A percentile compares a stretch with the other conserved stretches of the same genome.
These are phyloP conservation scores for Scaptomyza parva DNA, from an alignment of 2,888 invertebrate species.

Conservation along the genomic window DNA sequence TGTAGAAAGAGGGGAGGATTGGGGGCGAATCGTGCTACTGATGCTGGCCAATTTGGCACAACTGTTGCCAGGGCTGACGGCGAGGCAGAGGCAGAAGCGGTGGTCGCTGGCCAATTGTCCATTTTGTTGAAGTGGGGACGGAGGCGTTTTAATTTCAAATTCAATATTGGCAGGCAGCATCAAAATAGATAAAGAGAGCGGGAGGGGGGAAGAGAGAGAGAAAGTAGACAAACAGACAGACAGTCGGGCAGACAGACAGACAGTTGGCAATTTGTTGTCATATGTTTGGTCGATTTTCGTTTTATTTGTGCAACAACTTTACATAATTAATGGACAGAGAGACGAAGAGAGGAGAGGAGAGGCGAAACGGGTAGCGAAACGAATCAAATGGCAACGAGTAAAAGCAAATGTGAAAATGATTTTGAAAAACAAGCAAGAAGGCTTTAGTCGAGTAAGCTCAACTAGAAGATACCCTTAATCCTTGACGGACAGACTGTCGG, in stretches of 20 bases:
- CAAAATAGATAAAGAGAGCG: constrained; percentile 11
- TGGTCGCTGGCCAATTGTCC: constrained; percentile 60
- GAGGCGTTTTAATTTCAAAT: constrained; percentile 77
- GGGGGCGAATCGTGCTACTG: constrained; percentile 18
- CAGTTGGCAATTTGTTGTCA: constrained; percentile 68
- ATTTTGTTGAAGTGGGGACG: constrained; percentile 42
- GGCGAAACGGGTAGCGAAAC: neutral
- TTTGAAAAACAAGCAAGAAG: too few species aligned
- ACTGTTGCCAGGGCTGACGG: constrained; percentile 81
- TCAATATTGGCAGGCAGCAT: constrained; percentile 73
- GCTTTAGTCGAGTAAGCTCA: too few species aligned
- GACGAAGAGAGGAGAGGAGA: neutral
- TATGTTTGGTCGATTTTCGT: constrained; percentile 66
- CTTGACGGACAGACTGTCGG: too few species aligned
- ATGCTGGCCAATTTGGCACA: constrained; percentile 67
- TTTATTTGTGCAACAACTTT: constrained; percentile 70
- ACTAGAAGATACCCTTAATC: too few species aligned
- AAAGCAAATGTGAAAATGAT: constrained; percentile 54
- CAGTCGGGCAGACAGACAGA: constrained; percentile 11
- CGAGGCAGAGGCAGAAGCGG: too few species aligned
- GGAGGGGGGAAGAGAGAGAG: constrained; percentile 4
- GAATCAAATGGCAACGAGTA: constrained; percentile 1
- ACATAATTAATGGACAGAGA: constrained; percentile 67
- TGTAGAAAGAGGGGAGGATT: neutral
- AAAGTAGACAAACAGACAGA: neutral